Percentiles rank a stretch among this genome's conserved stretches.
Evolutionary conservation across 2,888 invertebrate genomes (phyloP).

Genomic region (Caenorhabditis sp.): DNA sequence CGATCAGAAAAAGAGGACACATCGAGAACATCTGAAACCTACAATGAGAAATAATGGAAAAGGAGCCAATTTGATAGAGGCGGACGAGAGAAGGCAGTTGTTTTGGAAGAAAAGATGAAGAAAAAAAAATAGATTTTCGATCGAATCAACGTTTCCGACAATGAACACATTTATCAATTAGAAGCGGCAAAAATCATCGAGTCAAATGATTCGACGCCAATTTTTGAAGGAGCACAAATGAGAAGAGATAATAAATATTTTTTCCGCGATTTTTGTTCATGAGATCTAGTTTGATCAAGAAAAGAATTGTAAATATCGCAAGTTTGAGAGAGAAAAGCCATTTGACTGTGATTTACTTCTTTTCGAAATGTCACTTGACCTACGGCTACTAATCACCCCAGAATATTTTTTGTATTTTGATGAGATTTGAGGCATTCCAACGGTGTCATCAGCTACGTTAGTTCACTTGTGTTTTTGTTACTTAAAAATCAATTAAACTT

Average conservation of each 20-base stretch:
- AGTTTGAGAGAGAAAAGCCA: too few species aligned
- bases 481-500: too few species aligned
- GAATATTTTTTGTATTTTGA: too few species aligned
- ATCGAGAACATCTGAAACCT: too few species aligned
- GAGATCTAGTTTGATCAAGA: too few species aligned
- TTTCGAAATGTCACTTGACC: too few species aligned
- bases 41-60: background rate
- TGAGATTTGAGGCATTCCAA: too few species aligned
- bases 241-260: conserved; percentile 12
- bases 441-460: too few species aligned
- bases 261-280: background rate
- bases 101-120: background rate
- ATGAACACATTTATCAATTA: conserved; percentile 30
- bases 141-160: conserved; percentile 3
- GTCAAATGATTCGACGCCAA: background rate
- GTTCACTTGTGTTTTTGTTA: too few species aligned
- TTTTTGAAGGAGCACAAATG: conserved; percentile 2
- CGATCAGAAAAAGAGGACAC: background rate
- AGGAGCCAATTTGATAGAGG: background rate
- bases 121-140: conserved; percentile 9
- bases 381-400: too few species aligned
- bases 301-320: too few species aligned
- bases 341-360: too few species aligned
- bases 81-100: background rate
- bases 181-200: background rate